These are phyloP conservation scores for Athene noctua DNA, from an alignment of 2,113 vertebrate species.

Conservation along the genomic window DNA sequence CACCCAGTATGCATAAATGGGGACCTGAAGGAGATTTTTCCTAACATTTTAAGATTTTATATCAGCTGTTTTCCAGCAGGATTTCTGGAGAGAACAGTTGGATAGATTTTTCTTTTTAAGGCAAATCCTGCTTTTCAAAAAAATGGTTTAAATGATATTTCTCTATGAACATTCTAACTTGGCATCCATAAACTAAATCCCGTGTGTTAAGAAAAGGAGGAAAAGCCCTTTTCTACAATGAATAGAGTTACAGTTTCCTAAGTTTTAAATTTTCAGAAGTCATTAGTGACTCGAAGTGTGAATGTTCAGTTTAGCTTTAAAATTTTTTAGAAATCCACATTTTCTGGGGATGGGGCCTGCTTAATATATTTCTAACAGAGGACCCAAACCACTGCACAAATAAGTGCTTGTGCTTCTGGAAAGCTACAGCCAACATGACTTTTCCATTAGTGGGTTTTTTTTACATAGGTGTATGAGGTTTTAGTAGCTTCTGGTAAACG, in stretches of 20 bases:
- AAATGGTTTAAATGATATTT: background rate
- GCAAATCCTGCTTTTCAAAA: background rate
- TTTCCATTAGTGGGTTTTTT: background rate
- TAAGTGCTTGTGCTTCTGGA: background rate
- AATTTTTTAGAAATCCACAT: background rate
- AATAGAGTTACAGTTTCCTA: background rate
- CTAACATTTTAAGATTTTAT: background rate
- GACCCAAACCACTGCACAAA: background rate
- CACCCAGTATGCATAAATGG: background rate
- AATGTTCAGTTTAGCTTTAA: background rate
- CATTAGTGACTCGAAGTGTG: background rate
- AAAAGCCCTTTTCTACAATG: background rate
- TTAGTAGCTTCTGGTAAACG: background rate
- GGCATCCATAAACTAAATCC: background rate
- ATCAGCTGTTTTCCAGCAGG: background rate
- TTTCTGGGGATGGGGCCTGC: background rate
- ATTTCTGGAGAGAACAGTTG: background rate
- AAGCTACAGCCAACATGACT: background rate
- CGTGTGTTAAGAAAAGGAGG: background rate
- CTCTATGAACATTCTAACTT: background rate
- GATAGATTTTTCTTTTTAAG: background rate
- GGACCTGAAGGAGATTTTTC: background rate
- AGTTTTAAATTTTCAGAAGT: background rate
- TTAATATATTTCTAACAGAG: background rate
- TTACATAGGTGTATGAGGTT: background rate